These are phyloP conservation scores for Apis florea DNA, from an alignment of 1,140 invertebrate genomes.

Conservation along the genomic window DNA sequence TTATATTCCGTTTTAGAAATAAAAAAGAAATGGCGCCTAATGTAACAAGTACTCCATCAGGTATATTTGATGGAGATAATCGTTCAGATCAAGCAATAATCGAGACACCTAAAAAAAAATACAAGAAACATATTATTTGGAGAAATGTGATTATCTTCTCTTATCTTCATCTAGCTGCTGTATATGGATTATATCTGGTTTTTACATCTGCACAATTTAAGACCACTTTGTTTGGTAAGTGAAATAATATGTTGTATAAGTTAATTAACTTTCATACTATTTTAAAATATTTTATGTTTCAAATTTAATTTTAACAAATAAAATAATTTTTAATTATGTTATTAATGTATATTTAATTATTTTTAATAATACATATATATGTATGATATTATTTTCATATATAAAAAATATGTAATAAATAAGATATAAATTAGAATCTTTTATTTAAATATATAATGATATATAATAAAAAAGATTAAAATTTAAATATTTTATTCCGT, in stretches of 20 bases:
- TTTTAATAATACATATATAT: too few species aligned
- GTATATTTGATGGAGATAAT: slow-evolving; percentile 85
- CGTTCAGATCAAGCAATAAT: slow-evolving; percentile 76
- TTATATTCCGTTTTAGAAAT: slow-evolving; percentile 37
- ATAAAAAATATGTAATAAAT: too few species aligned
- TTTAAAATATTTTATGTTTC: too few species aligned
- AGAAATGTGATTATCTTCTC: slow-evolving; percentile 93
- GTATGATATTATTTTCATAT: too few species aligned
- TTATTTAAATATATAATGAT: too few species aligned
- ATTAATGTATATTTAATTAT: too few species aligned
- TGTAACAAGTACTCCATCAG: slow-evolving; percentile 82
- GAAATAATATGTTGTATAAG: neutral
- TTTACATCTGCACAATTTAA: slow-evolving; percentile 89
- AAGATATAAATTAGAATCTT: too few species aligned
- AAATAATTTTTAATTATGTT: too few species aligned
- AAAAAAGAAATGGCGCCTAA: slow-evolving; percentile 82
- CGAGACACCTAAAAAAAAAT: slow-evolving; percentile 77
- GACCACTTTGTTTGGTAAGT: slow-evolving; percentile 90
- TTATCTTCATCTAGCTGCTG: slow-evolving; percentile 91
- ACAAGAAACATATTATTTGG: slow-evolving; percentile 89
- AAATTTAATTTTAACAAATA: too few species aligned
- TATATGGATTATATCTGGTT: slow-evolving; percentile 92
- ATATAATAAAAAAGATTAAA: neutral
- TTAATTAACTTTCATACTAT: too few species aligned
- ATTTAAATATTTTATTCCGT: slow-evolving; percentile 13